phyloP scores from a whole-genome alignment of 2,888 invertebrate species.

The Chrysolina oricalcia region DNA sequence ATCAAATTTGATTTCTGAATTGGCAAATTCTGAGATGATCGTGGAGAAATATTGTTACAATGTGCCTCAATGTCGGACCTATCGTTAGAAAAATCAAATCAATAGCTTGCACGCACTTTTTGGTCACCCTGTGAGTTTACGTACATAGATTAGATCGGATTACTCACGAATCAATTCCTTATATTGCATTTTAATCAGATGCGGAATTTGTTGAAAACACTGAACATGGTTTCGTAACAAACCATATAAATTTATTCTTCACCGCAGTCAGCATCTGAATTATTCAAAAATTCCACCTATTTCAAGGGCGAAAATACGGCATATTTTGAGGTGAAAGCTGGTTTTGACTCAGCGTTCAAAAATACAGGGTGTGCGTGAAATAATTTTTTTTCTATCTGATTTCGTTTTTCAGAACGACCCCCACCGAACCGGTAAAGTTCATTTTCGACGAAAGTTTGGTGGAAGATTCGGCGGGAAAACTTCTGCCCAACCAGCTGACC shows the following conservation, averaged over 20 bases:
- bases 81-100: no score
- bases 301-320: not conserved
- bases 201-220: not conserved
- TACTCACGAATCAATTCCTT: not conserved
- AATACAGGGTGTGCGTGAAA: no score
- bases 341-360: no score
- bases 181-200: not conserved
- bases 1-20: no score
- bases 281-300: not conserved
- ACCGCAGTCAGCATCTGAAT: not conserved
- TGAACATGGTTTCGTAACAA: not conserved
- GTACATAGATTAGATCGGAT: no score
- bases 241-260: not conserved
- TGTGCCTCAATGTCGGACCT: no score
- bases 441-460: conserved; percentile 91
- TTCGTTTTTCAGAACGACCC: conserved; percentile 80
- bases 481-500: conserved; percentile 89
- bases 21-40: no score
- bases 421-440: conserved; percentile 84
- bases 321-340: not conserved
- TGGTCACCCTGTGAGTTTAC: no score
- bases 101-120: no score
- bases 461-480: conserved; percentile 90
- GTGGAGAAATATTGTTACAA: no score
- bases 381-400: no score